Evolutionary conservation across 2,888 invertebrate genomes (phyloP), one percentile per base, ranked within the genome.

Genomic region (Eurytoma adleriae): DNA sequence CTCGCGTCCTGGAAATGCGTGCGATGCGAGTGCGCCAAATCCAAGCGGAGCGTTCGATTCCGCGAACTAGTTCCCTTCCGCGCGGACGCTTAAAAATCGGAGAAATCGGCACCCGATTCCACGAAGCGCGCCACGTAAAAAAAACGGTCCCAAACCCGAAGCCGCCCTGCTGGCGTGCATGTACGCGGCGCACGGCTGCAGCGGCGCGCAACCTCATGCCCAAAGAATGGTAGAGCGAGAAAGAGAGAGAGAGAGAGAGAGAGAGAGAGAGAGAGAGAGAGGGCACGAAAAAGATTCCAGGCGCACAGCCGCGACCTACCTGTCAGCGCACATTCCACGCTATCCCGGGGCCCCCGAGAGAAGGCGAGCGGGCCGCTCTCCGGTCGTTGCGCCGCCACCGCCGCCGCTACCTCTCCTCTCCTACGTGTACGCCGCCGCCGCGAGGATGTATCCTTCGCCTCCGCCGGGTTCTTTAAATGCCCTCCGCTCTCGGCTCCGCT

Each of bases 241-340:
- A 18, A 59, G 67, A 5, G 54, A 61, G 59, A 5, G 27, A 59
- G 67, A 5, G 54, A 61, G 40, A 5, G 68, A 30, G 75, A 1
- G 40, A 54, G 59, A 5, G 27, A 27, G 54, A 50, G 30, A 24
- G 52, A 48, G 24, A 68, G 27, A 54, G 57, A 57, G 73, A 54
- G 67, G 48, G 54, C 5, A 61, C 40, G 59, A 67, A 78, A 62
- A 73, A 78, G 68, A 78, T 68, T 78, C 78, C 73, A 64, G 48
- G 52, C 18, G 10, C 12, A 50, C 61, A 67, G 24, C 57, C 61
- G 62, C 77, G 80, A 74, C 78, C 80, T 88, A 88, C 89, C 88
- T 88, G 89, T 89, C 88, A 88, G 88, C 87, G 86, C 86, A 85
- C 88, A 88, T 89, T 89, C 87, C 89, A 88, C 87, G 83, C 71